Base-by-base conservation (phyloP, 2,888 invertebrate species). In the Camponotus fellah region DNA sequence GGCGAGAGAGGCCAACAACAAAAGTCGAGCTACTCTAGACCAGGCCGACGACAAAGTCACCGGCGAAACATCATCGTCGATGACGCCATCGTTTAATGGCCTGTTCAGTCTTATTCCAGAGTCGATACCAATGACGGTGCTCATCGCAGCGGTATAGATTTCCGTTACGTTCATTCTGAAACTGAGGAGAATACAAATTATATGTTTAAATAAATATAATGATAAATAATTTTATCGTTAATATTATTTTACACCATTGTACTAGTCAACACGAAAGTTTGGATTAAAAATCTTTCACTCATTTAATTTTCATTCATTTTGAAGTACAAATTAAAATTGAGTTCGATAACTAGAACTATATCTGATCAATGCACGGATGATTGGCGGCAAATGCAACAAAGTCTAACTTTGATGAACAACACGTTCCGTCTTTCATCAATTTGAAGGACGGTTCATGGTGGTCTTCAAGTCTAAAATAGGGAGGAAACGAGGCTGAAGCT, bases 31-130 rank as follows among this genome's bases (percentile, higher is more conserved):
- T 37, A 97, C 95, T 37, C 97, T 95, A 6, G 97, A 96, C 97
- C 97, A 97, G 83, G 97, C 96, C 0, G 96, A 95, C 88, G 96
- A 96, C 40, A 97, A 92, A 0, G 96, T 96, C 40, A 97, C 96
- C 5, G 97, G 97, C 0, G 97, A 97, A 60, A 96, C 95, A 69
- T 95, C 95, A 85, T 94, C 92, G 79, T 91, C 91, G 65, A 92
- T 85, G 14, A 74, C 72, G 34, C 85, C 86, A 26, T 26, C 26
- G 26, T 83, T 87, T 71, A 83, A 91, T 49, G 92, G 86, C 64
- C 91, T 91, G 74, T 91, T 89, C 88, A 93, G 89, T 56, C 91
- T 88, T 49, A 92, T 86, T 17, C 43, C 77, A 26, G 92, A 85
- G 64, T 91, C 89, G 84, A 92, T 83, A 40, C 86, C 89, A 26